Evolutionary conservation across 2,888 invertebrate species (phyloP).

Genomic region (Thymelicus sylvestris): DNA sequence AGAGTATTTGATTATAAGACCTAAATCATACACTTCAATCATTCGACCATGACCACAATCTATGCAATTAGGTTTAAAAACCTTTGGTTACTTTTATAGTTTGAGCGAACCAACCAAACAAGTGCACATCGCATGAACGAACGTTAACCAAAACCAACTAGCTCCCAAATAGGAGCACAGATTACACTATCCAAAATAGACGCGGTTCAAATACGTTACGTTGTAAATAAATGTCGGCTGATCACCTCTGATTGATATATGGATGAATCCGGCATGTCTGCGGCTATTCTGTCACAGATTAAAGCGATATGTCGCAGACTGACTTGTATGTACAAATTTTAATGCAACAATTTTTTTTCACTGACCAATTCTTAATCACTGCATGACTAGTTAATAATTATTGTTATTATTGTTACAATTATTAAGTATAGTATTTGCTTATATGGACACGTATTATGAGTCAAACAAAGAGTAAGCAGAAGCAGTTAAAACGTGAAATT

Average conservation of each 20-base stretch:
- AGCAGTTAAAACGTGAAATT: too few relatives aligned
- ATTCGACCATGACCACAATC: too few relatives aligned
- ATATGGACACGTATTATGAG: too few relatives aligned
- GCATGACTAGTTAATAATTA: too few relatives aligned
- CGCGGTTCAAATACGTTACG: slow-evolving; percentile 59
- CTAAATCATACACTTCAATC: too few relatives aligned
- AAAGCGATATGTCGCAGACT: slow-evolving; percentile 30
- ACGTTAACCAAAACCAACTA: slow-evolving; percentile 67
- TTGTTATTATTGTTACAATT: too few relatives aligned
- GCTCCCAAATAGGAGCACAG: slow-evolving; percentile 68
- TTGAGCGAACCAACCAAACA: slow-evolving; percentile 42
- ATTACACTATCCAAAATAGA: slow-evolving; percentile 71
- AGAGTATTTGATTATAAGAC: too few relatives aligned
- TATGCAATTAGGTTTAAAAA: too few relatives aligned
- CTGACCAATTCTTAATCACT: too few relatives aligned
- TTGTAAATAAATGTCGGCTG: slow-evolving; percentile 71
- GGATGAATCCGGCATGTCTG: slow-evolving; percentile 62
- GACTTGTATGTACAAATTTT: background rate
- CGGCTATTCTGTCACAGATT: slow-evolving; percentile 53
- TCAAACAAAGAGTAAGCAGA: too few relatives aligned
- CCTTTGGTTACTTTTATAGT: background rate
- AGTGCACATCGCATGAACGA: slow-evolving; percentile 49
- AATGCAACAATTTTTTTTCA: too few relatives aligned
- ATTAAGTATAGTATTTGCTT: too few relatives aligned
- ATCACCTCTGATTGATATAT: slow-evolving; percentile 74